Evolutionary conservation across 1,140 invertebrate species (phyloP).

Genomic region (Camponotus vicinus): DNA sequence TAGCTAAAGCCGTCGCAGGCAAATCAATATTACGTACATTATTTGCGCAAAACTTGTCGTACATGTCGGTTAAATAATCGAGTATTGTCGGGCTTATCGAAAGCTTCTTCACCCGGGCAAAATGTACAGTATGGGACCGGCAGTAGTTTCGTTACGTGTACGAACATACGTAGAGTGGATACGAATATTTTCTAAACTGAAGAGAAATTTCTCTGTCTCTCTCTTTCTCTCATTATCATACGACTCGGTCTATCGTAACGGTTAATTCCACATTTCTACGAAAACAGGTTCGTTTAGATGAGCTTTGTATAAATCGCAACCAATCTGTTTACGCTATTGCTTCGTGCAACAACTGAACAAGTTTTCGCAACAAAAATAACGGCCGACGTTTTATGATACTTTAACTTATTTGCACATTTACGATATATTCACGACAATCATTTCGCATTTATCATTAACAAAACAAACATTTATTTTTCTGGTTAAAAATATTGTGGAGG

Average conservation of each 20-base stretch:
- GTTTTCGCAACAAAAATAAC: constrained; percentile 37
- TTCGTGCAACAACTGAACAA: constrained; percentile 36
- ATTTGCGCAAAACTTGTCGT: constrained; percentile 43
- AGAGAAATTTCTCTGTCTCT: constrained; percentile 3
- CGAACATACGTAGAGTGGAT: constrained; percentile 1
- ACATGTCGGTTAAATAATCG: constrained; percentile 55
- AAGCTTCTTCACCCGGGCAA: constrained; percentile 47
- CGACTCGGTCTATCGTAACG: constrained; percentile 39
- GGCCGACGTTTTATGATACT: constrained; percentile 28
- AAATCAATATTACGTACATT: constrained; percentile 38
- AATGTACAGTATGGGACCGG: constrained; percentile 17
- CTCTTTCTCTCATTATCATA: constrained; percentile 25
- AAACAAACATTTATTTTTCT: background rate
- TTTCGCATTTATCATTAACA: constrained; percentile 21
- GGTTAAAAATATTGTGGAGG: background rate
- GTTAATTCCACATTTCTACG: constrained; percentile 56
- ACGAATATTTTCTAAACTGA: constrained; percentile 24
- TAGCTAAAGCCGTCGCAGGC: background rate
- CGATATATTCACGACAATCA: constrained; percentile 25
- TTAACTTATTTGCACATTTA: constrained; percentile 1
- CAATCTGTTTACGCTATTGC: constrained; percentile 39
- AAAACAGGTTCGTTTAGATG: constrained; percentile 65
- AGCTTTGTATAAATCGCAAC: constrained; percentile 26
- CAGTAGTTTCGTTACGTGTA: constrained; percentile 45
- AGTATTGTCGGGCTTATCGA: constrained; percentile 53